phyloP scores from a whole-genome alignment of 2,888 invertebrate genomes.

The Biston betularia region DNA sequence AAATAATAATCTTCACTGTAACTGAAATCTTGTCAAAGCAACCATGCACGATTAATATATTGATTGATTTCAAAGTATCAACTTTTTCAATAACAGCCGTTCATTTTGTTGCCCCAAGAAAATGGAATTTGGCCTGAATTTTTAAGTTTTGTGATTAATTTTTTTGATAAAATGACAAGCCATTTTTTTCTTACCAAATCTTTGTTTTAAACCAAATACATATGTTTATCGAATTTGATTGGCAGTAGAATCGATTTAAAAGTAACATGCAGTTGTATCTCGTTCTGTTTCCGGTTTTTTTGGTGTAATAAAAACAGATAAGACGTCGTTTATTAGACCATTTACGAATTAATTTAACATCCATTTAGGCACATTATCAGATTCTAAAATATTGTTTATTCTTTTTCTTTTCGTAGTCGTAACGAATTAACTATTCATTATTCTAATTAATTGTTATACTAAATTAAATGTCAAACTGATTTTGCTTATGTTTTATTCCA shows the following conservation, averaged over 20 bases:
- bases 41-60: constrained; percentile 4
- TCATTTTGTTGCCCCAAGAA: neutral
- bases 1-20: no score
- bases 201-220: neutral
- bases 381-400: neutral
- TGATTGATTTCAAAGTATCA: constrained; percentile 9
- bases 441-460: constrained; percentile 11
- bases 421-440: neutral
- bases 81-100: constrained; percentile 11
- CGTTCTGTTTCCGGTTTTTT: constrained; percentile 8
- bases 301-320: neutral
- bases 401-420: neutral
- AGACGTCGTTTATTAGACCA: neutral
- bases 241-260: neutral
- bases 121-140: constrained; percentile 1
- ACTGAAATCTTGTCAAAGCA: neutral
- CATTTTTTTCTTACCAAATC: neutral
- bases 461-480: neutral
- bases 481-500: neutral
- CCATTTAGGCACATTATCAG: neutral
- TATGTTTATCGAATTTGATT: neutral
- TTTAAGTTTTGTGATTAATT: constrained; percentile 6
- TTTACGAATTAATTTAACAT: constrained; percentile 3
- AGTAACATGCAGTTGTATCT: neutral
- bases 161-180: neutral